Evolutionary conservation across 2,888 invertebrate genomes (phyloP).

Genomic region (Aplocera efformata): DNA sequence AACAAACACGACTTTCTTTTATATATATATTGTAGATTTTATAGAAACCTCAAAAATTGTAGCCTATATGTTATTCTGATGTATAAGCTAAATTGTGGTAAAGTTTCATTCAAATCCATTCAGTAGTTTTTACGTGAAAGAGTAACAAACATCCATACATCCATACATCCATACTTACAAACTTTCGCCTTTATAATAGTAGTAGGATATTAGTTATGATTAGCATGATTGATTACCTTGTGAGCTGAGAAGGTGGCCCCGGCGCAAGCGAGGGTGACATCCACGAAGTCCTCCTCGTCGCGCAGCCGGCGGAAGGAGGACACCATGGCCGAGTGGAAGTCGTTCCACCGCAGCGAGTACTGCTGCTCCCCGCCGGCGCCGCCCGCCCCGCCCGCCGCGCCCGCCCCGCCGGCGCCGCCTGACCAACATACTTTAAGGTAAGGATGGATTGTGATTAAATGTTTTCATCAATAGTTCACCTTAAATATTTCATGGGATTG

Average conservation of each 20-base stretch:
- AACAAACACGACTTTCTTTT: too few relatives aligned
- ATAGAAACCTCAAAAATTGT: too few relatives aligned
- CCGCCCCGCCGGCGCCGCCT: slow-evolving; percentile 64
- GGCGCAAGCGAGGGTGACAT: slow-evolving; percentile 95
- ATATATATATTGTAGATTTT: too few relatives aligned
- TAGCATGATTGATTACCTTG: slow-evolving; percentile 75
- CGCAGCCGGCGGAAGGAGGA: slow-evolving; percentile 93
- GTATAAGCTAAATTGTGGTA: too few relatives aligned
- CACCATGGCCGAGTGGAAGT: slow-evolving; percentile 94
- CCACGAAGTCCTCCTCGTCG: slow-evolving; percentile 95
- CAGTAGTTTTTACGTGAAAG: too few relatives aligned
- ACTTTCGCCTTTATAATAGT: too few relatives aligned
- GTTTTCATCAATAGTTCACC: slow-evolving; percentile 17
- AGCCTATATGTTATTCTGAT: too few relatives aligned
- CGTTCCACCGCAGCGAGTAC: slow-evolving; percentile 96
- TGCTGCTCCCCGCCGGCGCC: slow-evolving; percentile 86
- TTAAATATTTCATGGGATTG: not conserved
- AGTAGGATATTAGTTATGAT: too few relatives aligned
- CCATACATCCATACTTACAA: too few relatives aligned
- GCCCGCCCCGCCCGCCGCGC: slow-evolving; percentile 75
- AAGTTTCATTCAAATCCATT: too few relatives aligned
- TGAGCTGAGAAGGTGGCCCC: slow-evolving; percentile 94
- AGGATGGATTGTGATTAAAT: slow-evolving; percentile 21
- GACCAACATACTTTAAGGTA: slow-evolving; percentile 30
- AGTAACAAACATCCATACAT: too few relatives aligned